These are phyloP conservation scores for Zaprionus taronus DNA, from an alignment of 1,140 invertebrate species.

Conservation along the genomic window DNA sequence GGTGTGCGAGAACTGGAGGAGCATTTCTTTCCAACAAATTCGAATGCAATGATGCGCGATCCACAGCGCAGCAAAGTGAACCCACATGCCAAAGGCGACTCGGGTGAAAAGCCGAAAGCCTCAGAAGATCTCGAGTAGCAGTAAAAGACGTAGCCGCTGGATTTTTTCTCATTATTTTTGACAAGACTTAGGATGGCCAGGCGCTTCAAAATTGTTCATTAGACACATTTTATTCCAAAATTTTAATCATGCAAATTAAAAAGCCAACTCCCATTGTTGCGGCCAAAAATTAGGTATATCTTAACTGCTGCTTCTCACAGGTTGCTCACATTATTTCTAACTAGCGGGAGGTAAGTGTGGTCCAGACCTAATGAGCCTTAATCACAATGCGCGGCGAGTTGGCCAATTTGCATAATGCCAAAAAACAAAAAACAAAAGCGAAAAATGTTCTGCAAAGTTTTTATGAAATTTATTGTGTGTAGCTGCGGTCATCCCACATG, in stretches of 20 bases:
- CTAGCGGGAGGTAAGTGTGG: slow-evolving; percentile 3
- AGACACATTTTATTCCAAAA: slow-evolving; percentile 26
- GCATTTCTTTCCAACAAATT: slow-evolving; percentile 58
- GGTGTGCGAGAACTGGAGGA: slow-evolving; percentile 61
- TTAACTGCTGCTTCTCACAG: not conserved
- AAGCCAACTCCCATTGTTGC: not conserved
- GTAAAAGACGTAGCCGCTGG: not conserved
- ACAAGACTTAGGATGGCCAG: not conserved
- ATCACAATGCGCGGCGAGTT: slow-evolving; percentile 39
- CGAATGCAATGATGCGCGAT: not conserved
- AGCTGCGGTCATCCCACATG: slow-evolving; percentile 54
- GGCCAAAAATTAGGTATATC: not conserved
- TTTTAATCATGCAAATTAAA: slow-evolving; percentile 20
- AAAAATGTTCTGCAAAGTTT: slow-evolving; percentile 57
- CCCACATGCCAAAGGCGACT: not conserved
- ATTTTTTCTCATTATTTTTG: not conserved
- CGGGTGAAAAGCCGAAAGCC: not conserved
- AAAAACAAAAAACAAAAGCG: slow-evolving; percentile 36
- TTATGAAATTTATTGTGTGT: slow-evolving; percentile 74
- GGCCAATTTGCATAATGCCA: slow-evolving; percentile 18
- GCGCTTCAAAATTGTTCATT: not conserved
- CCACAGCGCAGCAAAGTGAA: not conserved
- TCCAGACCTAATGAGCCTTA: slow-evolving; percentile 57
- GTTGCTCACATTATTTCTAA: not conserved
- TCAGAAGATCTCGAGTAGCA: not conserved